Evolutionary conservation across 2,113 vertebrate species (phyloP).

Genomic region (Peromyscus maniculatus): DNA sequence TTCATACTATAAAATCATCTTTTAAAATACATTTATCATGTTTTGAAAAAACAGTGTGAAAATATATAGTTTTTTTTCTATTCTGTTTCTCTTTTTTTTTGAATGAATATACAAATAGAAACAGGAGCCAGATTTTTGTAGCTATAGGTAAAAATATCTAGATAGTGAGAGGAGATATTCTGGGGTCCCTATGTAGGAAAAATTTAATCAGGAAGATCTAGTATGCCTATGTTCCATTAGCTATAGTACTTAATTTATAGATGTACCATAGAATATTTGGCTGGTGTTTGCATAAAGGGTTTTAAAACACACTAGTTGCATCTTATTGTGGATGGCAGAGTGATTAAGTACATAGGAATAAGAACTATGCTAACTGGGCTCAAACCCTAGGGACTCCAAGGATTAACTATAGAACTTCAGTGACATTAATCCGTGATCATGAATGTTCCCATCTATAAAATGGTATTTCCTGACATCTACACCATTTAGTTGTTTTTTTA

Average conservation of each 20-base stretch:
- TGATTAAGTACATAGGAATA: not conserved
- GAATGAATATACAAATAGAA: constrained; percentile 11
- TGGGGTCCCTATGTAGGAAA: not conserved
- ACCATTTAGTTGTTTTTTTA: not conserved
- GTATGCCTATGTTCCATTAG: not conserved
- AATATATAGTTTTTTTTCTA: not conserved
- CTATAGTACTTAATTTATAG: not conserved
- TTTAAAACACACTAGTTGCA: not conserved
- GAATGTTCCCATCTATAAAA: constrained; percentile 9
- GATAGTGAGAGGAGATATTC: not conserved
- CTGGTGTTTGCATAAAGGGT: not conserved
- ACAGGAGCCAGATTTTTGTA: not conserved
- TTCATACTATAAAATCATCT: constrained; percentile 4
- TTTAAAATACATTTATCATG: constrained; percentile 23
- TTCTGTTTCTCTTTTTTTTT: not conserved
- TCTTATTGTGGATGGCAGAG: not conserved
- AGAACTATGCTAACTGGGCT: not conserved
- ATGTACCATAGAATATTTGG: not conserved
- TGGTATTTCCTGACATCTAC: not conserved
- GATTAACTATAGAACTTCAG: not conserved
- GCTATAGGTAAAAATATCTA: not conserved
- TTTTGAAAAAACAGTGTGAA: constrained; percentile 39
- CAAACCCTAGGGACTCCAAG: not conserved
- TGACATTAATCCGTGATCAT: not conserved
- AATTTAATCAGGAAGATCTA: not conserved